phyloP scores from a whole-genome alignment of 2,113 vertebrate species.

The Rhinoderma darwinii region DNA sequence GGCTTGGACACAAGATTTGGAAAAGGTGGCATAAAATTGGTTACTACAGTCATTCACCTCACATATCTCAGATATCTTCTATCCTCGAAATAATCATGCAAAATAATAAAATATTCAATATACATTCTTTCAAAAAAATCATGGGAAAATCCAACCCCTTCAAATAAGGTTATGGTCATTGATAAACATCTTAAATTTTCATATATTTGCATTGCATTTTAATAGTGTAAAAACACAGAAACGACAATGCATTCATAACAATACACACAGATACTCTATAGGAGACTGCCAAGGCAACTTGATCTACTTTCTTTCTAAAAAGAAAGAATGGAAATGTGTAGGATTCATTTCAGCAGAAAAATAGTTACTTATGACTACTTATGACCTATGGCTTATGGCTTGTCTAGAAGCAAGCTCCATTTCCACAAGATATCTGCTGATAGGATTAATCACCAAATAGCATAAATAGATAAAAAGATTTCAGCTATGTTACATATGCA shows the following conservation, averaged over 20 bases:
- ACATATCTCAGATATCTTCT: no score
- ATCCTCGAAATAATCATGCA: neutral
- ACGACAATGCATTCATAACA: neutral
- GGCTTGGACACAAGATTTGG: no score
- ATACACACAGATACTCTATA: neutral
- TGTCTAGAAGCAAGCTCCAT: neutral
- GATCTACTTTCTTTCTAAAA: neutral
- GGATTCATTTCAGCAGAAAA: slow-evolving; percentile 1
- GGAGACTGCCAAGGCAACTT: slow-evolving; percentile 20
- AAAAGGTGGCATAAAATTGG: no score
- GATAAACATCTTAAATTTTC: neutral
- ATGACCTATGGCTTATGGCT: no score
- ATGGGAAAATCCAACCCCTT: neutral
- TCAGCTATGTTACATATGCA: neutral
- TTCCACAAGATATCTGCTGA: neutral
- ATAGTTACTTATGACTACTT: neutral
- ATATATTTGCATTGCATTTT: neutral
- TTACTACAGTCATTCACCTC: no score
- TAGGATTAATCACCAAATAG: neutral
- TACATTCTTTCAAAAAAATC: neutral
- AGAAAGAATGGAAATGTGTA: slow-evolving; percentile 10
- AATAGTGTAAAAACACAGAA: neutral
- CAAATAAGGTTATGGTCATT: neutral
- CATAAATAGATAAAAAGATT: neutral
- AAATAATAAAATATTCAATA: neutral